Evolutionary conservation across 2,797 vertebrate species (phyloP).

Genomic region (Neomorphus geoffroyi): DNA sequence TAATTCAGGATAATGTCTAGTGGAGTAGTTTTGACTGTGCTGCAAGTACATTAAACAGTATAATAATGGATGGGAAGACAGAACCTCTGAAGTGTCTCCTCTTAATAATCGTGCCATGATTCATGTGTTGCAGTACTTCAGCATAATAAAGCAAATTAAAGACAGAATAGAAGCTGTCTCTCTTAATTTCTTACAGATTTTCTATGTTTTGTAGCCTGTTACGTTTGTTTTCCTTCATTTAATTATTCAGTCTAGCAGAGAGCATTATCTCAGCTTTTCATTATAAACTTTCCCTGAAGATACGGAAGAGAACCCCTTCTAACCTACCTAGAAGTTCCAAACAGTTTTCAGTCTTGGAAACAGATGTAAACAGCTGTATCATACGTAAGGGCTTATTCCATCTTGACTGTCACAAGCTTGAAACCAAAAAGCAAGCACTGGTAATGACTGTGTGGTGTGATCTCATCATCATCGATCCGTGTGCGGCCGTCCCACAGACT

Average conservation of each 20-base stretch:
- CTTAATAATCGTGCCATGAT: not conserved
- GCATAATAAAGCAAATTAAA: constrained; percentile 21
- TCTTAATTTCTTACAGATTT: constrained; percentile 47
- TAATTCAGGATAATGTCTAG: not conserved
- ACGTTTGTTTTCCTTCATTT: not conserved
- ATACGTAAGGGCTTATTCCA: not conserved
- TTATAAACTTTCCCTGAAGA: not conserved
- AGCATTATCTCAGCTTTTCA: not conserved
- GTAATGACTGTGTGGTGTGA: not conserved
- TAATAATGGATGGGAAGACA: not conserved
- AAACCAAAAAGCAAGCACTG: not conserved
- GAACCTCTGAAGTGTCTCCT: not conserved
- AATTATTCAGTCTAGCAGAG: not conserved
- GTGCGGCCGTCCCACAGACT: not conserved
- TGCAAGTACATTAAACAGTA: not conserved
- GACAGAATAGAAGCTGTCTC: constrained; percentile 12
- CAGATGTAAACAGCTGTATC: not conserved
- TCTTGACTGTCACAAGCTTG: not conserved
- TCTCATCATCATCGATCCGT: not conserved
- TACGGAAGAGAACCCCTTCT: not conserved
- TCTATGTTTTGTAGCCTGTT: not conserved
- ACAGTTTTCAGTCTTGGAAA: not conserved
- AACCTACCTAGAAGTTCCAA: not conserved
- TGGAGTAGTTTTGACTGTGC: not conserved
- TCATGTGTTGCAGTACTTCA: not conserved